Evolutionary conservation across 1,140 invertebrate species (phyloP).

Genomic region (Tenebrio molitor): DNA sequence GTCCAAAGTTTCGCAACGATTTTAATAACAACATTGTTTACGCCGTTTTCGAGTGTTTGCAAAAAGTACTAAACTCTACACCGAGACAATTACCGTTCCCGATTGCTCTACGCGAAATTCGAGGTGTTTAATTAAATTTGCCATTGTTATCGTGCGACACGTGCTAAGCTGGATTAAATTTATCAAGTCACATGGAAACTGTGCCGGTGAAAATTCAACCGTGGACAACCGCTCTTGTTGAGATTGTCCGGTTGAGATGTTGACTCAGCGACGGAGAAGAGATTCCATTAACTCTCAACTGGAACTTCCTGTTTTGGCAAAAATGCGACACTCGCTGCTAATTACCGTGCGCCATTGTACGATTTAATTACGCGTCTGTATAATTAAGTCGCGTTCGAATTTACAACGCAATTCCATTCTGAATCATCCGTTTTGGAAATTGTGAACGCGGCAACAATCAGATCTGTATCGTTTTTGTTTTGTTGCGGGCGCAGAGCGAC

Average conservation of each 20-base stretch:
- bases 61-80: no score
- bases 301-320: slow-evolving; percentile 17
- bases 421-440: background rate
- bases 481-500: background rate
- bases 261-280: no score
- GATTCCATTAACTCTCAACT: no score
- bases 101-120: background rate
- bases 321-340: slow-evolving; percentile 8
- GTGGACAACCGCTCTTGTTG: no score
- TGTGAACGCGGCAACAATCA: background rate
- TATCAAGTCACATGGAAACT: slow-evolving; percentile 27
- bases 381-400: no score
- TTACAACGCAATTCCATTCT: no score
- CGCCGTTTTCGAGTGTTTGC: no score
- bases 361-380: background rate
- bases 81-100: no score
- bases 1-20: background rate
- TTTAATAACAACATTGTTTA: no score
- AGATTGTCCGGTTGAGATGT: no score
- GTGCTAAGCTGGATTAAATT: slow-evolving; percentile 19
- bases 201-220: no score
- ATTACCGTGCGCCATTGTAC: background rate
- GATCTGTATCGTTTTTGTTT: background rate
- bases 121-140: background rate
- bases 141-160: background rate